Percentiles rank a stretch among this genome's conserved stretches.
These are phyloP conservation scores for Drosophila tristis DNA, from an alignment of 1,140 invertebrate genomes.

Conservation along the genomic window DNA sequence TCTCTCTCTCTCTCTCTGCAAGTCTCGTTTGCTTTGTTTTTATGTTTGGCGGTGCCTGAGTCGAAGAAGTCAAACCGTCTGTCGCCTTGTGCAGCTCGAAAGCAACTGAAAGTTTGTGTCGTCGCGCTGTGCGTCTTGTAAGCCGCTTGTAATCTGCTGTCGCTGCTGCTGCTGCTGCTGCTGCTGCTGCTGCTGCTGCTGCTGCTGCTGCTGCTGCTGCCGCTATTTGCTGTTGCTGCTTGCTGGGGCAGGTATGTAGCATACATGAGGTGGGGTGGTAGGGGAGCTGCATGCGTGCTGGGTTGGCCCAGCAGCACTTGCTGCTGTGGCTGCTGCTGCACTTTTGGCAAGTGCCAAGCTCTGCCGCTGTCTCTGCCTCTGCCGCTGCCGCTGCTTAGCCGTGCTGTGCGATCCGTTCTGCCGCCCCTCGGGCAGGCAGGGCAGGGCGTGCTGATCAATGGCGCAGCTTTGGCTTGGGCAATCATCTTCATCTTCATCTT, in stretches of 20 bases:
- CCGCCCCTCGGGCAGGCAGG: constrained; percentile 14
- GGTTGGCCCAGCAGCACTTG: constrained; percentile 40
- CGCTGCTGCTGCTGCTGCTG: constrained; percentile 17
- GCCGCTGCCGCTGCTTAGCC: neutral
- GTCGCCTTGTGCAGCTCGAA: constrained; percentile 72
- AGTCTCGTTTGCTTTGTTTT: constrained; percentile 10
- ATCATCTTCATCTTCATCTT: neutral
- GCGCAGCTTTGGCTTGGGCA: constrained; percentile 51
- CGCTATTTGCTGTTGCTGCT: constrained; percentile 15
- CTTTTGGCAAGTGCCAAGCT: constrained; percentile 75
- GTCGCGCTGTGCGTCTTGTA: constrained; percentile 70
- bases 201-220: constrained; percentile 3
- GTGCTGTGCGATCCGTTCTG: neutral
- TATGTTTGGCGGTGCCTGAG: neutral
- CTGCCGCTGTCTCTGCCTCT: neutral
- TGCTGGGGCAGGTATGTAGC: neutral
- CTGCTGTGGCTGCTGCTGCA: constrained; percentile 40
- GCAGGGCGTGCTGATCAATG: constrained; percentile 62
- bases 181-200: constrained; percentile 18
- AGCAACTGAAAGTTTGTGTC: constrained; percentile 73
- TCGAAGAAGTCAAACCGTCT: constrained; percentile 44
- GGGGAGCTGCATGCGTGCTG: constrained; percentile 38
- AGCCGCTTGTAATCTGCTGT: constrained; percentile 36
- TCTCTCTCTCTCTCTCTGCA: neutral
- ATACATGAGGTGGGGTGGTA: too few species aligned